Evolutionary conservation across 2,113 vertebrate species (phyloP), one percentile per base, ranked within the genome.

Genomic region (Falco punctatus): DNA sequence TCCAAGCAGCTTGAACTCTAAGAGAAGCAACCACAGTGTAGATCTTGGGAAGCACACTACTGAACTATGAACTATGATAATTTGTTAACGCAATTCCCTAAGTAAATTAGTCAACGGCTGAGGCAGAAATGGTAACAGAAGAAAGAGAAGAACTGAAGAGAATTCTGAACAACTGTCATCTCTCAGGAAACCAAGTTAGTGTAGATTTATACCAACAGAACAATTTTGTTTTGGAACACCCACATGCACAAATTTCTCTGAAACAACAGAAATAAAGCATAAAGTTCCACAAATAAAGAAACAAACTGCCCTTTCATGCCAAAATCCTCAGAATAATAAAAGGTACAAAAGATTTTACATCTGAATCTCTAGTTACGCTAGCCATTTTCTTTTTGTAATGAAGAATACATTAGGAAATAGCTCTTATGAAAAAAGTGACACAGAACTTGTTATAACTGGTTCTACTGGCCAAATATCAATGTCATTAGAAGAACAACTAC

Each of bases 401-500:
- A 88, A 65, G 30, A 62, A 20, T 79, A 40, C 6, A 24, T 9
- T 86, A 78, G 69, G 73, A 89, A 92, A 85, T 7, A 61, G 21
- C n/a, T 90, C 58, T 59, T 73, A 75, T 55, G 91, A 93, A 89
- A 92, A 91, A 81, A 88, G 72, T 74, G 69, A 55, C 1, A 2
- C 15, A 69, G 65, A 88, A 94, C 90, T 93, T 88, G 85, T 54
- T 51, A 23, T 57, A 94, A 84, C 91, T 90, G 73, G 96, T 86
- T 94, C 57, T 81, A 28, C 78, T 35, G 69, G 57, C 22, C 62
- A 92, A 91, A 73, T 93, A 88, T 61, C 71, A 80, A 35, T 51
- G 64, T 52, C 87, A 65, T 79, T 71, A 93, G 62, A 64, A 92
- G 32, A 77, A 62, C 27, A 94, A 84, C 49, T 83, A 38, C 75